These are phyloP conservation scores for Aethes cnicana DNA, from an alignment of 2,888 invertebrate genomes.

Conservation along the genomic window DNA sequence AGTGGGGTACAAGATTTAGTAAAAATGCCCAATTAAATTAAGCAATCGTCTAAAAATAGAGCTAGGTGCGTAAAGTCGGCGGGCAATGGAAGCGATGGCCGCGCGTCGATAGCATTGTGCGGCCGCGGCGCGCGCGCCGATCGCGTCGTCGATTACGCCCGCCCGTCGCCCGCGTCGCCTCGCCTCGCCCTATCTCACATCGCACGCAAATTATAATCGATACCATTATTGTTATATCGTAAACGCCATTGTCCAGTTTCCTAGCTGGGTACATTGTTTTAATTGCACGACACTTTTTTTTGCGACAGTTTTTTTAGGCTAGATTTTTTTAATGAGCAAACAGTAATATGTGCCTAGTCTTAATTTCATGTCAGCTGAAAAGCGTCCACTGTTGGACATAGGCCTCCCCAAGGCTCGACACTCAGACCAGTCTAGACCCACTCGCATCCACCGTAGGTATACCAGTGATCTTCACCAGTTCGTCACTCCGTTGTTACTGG, in stretches of 20 bases:
- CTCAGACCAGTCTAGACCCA: too few species aligned
- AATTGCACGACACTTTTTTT: slow-evolving; percentile 6
- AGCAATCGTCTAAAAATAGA: slow-evolving; percentile 50
- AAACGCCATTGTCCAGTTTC: slow-evolving; percentile 36
- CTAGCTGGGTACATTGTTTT: not conserved
- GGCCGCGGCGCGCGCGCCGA: slow-evolving; percentile 68
- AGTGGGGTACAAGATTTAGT: too few species aligned
- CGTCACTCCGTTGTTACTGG: too few species aligned
- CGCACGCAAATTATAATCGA: slow-evolving; percentile 83
- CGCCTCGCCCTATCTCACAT: slow-evolving; percentile 73
- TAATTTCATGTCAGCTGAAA: too few species aligned
- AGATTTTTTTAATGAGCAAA: too few species aligned
- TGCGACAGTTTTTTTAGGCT: too few species aligned
- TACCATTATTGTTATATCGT: slow-evolving; percentile 82
- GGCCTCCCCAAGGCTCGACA: too few species aligned
- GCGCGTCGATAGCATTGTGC: slow-evolving; percentile 78
- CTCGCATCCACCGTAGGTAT: too few species aligned
- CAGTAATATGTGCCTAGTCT: too few species aligned
- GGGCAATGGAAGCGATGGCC: slow-evolving; percentile 75
- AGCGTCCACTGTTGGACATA: too few species aligned
- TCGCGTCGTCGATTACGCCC: slow-evolving; percentile 73
- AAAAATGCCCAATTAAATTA: slow-evolving; percentile 9
- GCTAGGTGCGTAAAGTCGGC: slow-evolving; percentile 62
- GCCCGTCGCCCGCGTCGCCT: slow-evolving; percentile 79
- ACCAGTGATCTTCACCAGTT: too few species aligned